Evolutionary conservation across 2,888 invertebrate genomes (phyloP), one percentile per base, ranked within the genome.

Genomic region (Balanococcus diminutus): DNA sequence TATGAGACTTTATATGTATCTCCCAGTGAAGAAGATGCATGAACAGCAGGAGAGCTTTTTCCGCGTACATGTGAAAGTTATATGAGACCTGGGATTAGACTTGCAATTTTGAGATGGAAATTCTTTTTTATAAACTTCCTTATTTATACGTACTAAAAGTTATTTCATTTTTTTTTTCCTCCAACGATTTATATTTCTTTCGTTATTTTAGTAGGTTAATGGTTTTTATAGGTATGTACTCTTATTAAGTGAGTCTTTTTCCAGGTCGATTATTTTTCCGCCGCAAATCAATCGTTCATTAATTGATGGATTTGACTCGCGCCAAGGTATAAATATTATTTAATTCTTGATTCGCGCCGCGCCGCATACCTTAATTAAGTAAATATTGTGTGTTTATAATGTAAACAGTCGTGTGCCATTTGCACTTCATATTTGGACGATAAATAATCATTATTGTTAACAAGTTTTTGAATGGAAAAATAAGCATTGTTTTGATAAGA

Each of bases 161-260:
- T 8, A 36, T 5, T 8, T 36, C 8, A 46, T 46, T 46, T 46
- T 25, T 46, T 8, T 46, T n/a, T 46, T 14, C 16, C 2, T 8
- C 9, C 25, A 9, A 61, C 25, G 61, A 61, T 61, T 61, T 61
- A 61, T 61, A 61, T 22, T 25, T 25, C 61, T 61, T 61, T 61
- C 61, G 61, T 61, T 61, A 61, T 22, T 61, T 61, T 22, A 56
- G 61, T 61, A 61, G 61, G 61, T 61, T 61, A 61, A 61, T 61
- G 61, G 61, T 25, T 22, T 61, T 22, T 61, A 11, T 2, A 61
- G 16, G 46, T n/a, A n/a, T 42, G 42, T 6, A 14, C n/a, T n/a
- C n/a, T n/a, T n/a, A n/a, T n/a, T n/a, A n/a, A n/a, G n/a, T n/a
- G n/a, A n/a, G n/a, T 6, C 3, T n/a, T 61, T 61, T 61, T 61